A percentile compares a stretch with the other conserved stretches of the same genome.
These are phyloP conservation scores for Chymomyza caudatula DNA, from an alignment of 2,888 invertebrate genomes.

Conservation along the genomic window DNA sequence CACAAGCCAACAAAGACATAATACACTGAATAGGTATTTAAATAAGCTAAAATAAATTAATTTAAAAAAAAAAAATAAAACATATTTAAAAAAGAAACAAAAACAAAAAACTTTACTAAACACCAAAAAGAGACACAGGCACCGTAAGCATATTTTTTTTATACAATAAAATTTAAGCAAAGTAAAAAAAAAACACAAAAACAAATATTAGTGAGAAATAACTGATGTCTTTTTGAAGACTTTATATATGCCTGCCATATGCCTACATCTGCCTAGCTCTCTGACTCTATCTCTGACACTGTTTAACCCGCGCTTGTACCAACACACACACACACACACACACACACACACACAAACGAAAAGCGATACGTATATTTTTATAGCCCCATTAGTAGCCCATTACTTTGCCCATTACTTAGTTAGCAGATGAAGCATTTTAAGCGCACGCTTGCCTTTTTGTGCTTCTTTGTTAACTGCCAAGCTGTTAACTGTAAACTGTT, in stretches of 20 bases:
- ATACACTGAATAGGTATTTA: constrained; percentile 39
- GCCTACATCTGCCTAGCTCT: constrained; percentile 72
- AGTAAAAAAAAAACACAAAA: constrained; percentile 17
- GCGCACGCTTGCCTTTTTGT: not conserved
- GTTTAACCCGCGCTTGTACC: not conserved
- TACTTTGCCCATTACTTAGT: not conserved
- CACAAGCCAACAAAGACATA: constrained; percentile 28
- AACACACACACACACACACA: not conserved
- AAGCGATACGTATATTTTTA: not conserved
- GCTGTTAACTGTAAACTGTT: not conserved
- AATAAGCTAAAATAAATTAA: constrained; percentile 29
- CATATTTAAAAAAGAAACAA: constrained; percentile 24
- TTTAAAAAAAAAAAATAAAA: constrained; percentile 22
- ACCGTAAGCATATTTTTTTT: constrained; percentile 68
- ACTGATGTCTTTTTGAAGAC: constrained; percentile 68
- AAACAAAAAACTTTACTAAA: constrained; percentile 5
- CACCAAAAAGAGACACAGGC: constrained; percentile 48
- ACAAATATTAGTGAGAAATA: constrained; percentile 58
- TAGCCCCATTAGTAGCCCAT: not conserved
- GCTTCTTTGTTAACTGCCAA: not conserved
- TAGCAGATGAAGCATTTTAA: too few species aligned
- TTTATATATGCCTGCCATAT: constrained; percentile 71
- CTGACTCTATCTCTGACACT: constrained; percentile 46
- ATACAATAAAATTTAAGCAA: constrained; percentile 62
- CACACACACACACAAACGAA: constrained; percentile 5